Percentiles rank a stretch among this genome's conserved stretches.
These are phyloP conservation scores for Craseonycteris thonglongyai DNA, from an alignment of 2,113 vertebrate species.

Conservation along the genomic window DNA sequence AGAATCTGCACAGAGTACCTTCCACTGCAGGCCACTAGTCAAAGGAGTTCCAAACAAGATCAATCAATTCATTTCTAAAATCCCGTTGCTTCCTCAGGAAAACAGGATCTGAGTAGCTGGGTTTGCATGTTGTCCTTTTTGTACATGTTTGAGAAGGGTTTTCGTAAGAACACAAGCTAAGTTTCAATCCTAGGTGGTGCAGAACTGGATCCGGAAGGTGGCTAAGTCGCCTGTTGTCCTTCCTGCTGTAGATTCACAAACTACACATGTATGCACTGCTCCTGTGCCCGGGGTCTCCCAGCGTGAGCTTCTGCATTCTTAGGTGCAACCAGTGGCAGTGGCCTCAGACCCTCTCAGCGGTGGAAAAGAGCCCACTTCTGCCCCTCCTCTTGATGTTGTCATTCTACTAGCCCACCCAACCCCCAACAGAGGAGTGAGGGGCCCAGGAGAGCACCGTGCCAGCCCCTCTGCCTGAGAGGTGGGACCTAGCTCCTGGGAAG, in stretches of 20 bases:
- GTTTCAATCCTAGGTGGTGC: neutral
- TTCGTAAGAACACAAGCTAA: neutral
- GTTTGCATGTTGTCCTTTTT: neutral
- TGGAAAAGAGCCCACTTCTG: neutral
- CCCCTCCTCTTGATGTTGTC: neutral
- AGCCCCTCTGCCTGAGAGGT: neutral
- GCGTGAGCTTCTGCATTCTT: neutral
- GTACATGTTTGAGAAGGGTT: neutral
- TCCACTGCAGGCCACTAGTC: neutral
- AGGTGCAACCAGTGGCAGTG: neutral
- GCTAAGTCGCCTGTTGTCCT: neutral
- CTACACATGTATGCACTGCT: accelerated
- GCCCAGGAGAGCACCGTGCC: neutral
- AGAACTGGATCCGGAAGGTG: neutral
- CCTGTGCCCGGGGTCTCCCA: neutral
- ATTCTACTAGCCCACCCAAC: neutral
- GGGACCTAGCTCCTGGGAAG: neutral
- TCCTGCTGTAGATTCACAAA: neutral
- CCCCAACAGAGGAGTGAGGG: neutral
- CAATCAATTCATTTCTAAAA: neutral
- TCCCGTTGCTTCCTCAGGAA: neutral
- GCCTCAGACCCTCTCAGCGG: neutral
- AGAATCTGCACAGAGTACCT: neutral
- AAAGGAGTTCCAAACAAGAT: neutral
- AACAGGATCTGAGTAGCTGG: neutral